phyloP scores from a whole-genome alignment of 1,140 invertebrate species.

The Caenorhabditis brenneri region DNA sequence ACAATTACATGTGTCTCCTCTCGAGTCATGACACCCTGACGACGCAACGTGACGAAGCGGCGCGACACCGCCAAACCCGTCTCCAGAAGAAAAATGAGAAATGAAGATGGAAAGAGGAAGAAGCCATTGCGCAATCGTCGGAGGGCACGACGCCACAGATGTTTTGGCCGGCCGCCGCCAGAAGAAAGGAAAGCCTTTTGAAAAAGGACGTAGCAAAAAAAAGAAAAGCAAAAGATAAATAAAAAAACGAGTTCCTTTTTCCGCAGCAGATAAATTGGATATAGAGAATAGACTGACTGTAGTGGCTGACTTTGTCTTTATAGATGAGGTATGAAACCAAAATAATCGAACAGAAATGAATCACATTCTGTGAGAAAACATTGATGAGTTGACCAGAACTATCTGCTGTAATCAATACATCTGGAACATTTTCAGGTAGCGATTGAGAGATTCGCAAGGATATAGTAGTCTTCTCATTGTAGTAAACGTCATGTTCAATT shows the following conservation, averaged over 20 bases:
- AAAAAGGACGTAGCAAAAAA: conserved; percentile 32
- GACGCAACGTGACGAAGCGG: conserved; percentile 28
- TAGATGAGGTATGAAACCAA: background rate
- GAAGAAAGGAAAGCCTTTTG: background rate
- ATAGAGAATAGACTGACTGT: conserved; percentile 27
- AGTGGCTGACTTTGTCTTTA: conserved; percentile 3
- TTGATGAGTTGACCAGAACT: too few relatives aligned
- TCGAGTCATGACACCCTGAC: conserved; percentile 30
- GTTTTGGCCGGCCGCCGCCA: conserved; percentile 15
- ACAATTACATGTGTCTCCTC: conserved; percentile 23
- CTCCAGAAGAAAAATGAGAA: conserved; percentile 16
- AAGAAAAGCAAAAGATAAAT: conserved; percentile 35
- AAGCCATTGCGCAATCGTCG: conserved; percentile 33
- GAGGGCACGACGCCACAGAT: conserved; percentile 27
- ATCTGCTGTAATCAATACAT: too few relatives aligned
- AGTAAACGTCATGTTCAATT: too few relatives aligned
- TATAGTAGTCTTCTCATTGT: too few relatives aligned
- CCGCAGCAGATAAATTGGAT: conserved; percentile 13
- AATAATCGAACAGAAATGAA: too few relatives aligned
- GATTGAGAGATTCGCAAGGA: too few relatives aligned
- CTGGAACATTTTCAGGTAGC: too few relatives aligned
- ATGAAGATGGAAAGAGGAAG: too few relatives aligned
- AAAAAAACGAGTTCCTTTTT: conserved; percentile 27
- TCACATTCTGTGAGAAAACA: too few relatives aligned
- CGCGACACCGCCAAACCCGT: conserved; percentile 22